These are phyloP conservation scores for Platorchestia sp. DNA, from an alignment of 1,140 invertebrate species.

Conservation along the genomic window DNA sequence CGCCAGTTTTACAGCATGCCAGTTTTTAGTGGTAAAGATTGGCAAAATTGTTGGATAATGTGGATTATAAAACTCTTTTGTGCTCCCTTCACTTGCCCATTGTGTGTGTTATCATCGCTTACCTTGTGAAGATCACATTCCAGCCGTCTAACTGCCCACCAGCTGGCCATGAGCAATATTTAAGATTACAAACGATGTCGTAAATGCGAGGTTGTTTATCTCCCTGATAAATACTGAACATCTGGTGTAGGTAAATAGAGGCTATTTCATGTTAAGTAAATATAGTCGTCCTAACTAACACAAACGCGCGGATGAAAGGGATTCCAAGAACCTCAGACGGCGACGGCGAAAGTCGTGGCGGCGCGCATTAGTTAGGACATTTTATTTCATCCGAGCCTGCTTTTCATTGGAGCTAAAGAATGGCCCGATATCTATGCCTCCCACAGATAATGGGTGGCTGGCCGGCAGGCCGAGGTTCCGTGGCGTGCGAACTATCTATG, in stretches of 20 bases:
- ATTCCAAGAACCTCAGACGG: constrained; percentile 12
- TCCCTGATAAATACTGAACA: not conserved
- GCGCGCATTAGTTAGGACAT: constrained; percentile 46
- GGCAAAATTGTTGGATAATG: not conserved
- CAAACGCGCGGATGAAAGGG: constrained; percentile 6
- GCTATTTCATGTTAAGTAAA: constrained; percentile 1
- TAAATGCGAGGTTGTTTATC: not conserved
- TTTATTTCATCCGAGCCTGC: constrained; percentile 53
- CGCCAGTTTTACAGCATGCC: not conserved
- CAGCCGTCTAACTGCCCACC: not conserved
- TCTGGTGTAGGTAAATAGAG: constrained; percentile 5
- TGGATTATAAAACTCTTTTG: not conserved
- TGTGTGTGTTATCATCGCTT: not conserved
- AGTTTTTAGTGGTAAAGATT: not conserved
- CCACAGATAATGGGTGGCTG: constrained; percentile 28
- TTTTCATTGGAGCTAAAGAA: constrained; percentile 54
- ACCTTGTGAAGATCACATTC: not conserved
- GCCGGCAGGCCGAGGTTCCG: not conserved
- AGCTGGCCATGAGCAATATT: not conserved
- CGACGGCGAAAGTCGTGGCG: not conserved
- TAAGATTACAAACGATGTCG: constrained; percentile 8
- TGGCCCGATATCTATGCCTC: constrained; percentile 51
- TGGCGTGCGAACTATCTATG: constrained; percentile 44
- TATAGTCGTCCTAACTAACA: constrained; percentile 6
- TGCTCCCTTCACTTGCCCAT: not conserved